Evolutionary conservation across 1,140 invertebrate genomes (phyloP).

Genomic region (Dreissena polymorpha): DNA sequence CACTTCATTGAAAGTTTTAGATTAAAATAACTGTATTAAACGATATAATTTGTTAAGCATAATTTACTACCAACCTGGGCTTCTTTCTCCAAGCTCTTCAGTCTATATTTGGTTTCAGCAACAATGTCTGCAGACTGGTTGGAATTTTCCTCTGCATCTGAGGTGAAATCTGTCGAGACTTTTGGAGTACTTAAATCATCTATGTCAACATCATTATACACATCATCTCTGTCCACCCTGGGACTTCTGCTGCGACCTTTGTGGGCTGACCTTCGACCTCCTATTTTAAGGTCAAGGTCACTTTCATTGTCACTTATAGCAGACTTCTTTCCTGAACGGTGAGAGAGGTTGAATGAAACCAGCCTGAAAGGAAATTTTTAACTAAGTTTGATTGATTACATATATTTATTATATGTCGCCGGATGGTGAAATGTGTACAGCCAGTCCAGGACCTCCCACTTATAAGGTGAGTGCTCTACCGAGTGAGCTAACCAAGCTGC

Average conservation of each 20-base stretch:
- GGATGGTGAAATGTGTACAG: neutral
- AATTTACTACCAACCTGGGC: too few species aligned
- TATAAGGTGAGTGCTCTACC: too few species aligned
- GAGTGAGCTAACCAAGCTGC: too few species aligned
- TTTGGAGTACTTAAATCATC: conserved; percentile 53
- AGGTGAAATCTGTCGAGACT: conserved; percentile 59
- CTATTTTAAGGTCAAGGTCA: conserved; percentile 37
- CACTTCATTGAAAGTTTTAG: too few species aligned
- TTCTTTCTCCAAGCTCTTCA: conserved; percentile 74
- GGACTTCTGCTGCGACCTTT: conserved; percentile 31
- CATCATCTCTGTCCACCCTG: conserved; percentile 63
- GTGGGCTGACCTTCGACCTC: conserved; percentile 38
- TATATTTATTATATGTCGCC: neutral
- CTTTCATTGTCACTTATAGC: conserved; percentile 20
- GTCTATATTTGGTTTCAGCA: conserved; percentile 73
- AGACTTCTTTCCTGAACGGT: conserved; percentile 1
- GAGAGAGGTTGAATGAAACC: conserved; percentile 42
- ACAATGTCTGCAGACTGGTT: conserved; percentile 73
- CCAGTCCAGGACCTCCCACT: too few species aligned
- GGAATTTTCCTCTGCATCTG: conserved; percentile 70
- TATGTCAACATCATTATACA: conserved; percentile 71
- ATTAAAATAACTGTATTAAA: too few species aligned
- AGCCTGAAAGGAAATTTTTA: conserved; percentile 11
- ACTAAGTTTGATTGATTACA: neutral
- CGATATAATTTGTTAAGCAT: too few species aligned